Evolutionary conservation across 2,113 vertebrate genomes (phyloP), one percentile per base, ranked within the genome.

Genomic region (Cathartes aura): DNA sequence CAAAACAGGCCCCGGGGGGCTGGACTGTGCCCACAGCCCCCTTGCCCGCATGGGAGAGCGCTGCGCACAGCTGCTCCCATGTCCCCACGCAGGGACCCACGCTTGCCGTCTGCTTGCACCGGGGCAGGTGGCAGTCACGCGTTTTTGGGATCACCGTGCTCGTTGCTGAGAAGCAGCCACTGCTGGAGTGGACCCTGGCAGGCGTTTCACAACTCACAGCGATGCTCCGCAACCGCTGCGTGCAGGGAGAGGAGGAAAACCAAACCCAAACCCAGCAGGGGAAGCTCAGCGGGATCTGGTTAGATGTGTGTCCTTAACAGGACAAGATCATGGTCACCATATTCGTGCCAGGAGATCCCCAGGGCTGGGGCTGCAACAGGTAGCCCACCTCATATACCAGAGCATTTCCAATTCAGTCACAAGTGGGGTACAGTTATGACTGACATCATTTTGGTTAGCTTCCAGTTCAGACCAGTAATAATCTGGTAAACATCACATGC

Each of bases 391-490:
- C 26, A 38, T 3, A 8, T 3, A 50, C 17, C 85, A 40, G 36
- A n/a, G 78, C 36, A 50, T 27, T 86, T 62, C 72, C 55, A 70
- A 3, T 34, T 53, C 63, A 23, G 45, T 8, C 5, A 2, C 26
- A 92, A 68, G 75, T 4, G 5, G n/a, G 34, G 30, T 64, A 78
- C 0, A 0, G 56, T 50, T 71, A 43, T 6, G 30, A 71, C 83
- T 48, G 55, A 83, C 76, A 43, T 2, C 2, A 42, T 30, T 91
- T 55, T 40, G 42, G n/a, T 74, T 40, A 56, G 62, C 42, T 92
- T 87, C 93, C 89, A 96, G 68, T 67, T 75, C 60, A 93, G 64
- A 87, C 73, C 91, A 84, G 93, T 74, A 84, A 84, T 9, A 62
- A 63, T 43, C 71, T 76, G 59, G 75, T 86, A 60, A 86, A 58